Evolutionary conservation across 2,113 vertebrate genomes (phyloP), one percentile per base, ranked within the genome.

Genomic region (Romanogobio albipinnatus): DNA sequence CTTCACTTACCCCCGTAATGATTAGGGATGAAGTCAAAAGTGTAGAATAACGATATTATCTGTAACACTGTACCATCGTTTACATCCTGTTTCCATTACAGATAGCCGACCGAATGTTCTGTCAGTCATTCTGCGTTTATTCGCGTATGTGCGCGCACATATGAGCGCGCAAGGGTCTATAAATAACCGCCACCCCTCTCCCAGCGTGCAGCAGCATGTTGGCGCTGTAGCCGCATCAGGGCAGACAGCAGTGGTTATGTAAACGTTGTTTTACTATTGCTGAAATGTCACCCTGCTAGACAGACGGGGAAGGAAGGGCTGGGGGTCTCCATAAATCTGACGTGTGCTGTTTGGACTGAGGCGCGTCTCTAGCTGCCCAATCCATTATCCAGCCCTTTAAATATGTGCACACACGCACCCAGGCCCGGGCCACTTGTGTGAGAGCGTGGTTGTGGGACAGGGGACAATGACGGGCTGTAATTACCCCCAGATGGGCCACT

Each of bases 401-500:
- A 90, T 89, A 89, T 90, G 89, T 91, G 88, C 68, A 68, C 84
- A 87, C 89, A 91, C 87, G 87, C 88, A 83, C 78, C 74, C 84
- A 56, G 84, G 80, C 86, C 73, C 76, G 81, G 83, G 86, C 86
- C 88, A 89, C 88, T 89, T 89, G 84, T 89, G 86, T 79, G 79
- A 87, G 84, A 86, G 76, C 87, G 82, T 68, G 85, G 70, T 71
- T 68, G 76, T 87, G 84, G 77, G 91, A 87, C 77, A 83, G 85
- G 84, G 79, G 87, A 88, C 88, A 90, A 88, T 90, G 87, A 90
- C 86, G 84, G 87, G 78, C 89, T 85, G 87, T 88, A 88, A 86
- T 90, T 89, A 88, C 86, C 86, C 88, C 90, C 94, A 93, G 92
- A 92, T 92, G 93, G 92, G 87, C 85, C 90, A 88, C 75, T 83